Percentiles rank a stretch among this genome's conserved stretches.
Evolutionary conservation across 2,888 invertebrate species (phyloP).

Genomic region (Drosophila peninsularis): DNA sequence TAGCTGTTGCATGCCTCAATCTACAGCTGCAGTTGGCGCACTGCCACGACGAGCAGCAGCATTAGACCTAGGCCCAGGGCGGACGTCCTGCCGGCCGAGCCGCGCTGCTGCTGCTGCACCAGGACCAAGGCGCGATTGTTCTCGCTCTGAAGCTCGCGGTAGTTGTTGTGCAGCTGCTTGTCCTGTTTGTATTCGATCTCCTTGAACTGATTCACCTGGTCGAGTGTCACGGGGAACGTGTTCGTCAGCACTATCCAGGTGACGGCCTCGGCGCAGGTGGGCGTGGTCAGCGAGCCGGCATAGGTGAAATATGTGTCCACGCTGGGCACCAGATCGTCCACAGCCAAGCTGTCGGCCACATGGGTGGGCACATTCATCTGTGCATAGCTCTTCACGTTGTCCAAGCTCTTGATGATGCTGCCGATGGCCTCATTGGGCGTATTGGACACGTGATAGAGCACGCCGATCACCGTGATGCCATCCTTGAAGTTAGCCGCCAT

Average conservation of each 20-base stretch:
- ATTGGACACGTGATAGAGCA: conserved; percentile 86
- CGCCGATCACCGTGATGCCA: conserved; percentile 88
- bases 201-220: conserved; percentile 85
- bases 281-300: conserved; percentile 91
- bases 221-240: conserved; percentile 86
- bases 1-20: not conserved
- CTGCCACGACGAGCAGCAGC: conserved; percentile 42
- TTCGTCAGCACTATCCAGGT: conserved; percentile 89
- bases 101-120: conserved; percentile 30
- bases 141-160: conserved; percentile 81
- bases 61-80: conserved; percentile 40
- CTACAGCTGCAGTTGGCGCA: conserved; percentile 27
- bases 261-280: conserved; percentile 90
- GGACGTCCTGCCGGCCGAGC: conserved; percentile 33
- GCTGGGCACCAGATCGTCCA: conserved; percentile 86
- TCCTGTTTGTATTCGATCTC: conserved; percentile 81
- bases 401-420: conserved; percentile 76
- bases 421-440: conserved; percentile 76
- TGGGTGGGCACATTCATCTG: conserved; percentile 68
- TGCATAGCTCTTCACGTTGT: conserved; percentile 70
- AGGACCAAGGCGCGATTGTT: conserved; percentile 80
- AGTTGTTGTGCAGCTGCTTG: conserved; percentile 85
- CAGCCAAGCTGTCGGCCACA: conserved; percentile 68
- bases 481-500: conserved; percentile 86
- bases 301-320: conserved; percentile 87